phyloP scores from a whole-genome alignment of 2,888 invertebrate species.

The Bembecia ichneumoniformis region DNA sequence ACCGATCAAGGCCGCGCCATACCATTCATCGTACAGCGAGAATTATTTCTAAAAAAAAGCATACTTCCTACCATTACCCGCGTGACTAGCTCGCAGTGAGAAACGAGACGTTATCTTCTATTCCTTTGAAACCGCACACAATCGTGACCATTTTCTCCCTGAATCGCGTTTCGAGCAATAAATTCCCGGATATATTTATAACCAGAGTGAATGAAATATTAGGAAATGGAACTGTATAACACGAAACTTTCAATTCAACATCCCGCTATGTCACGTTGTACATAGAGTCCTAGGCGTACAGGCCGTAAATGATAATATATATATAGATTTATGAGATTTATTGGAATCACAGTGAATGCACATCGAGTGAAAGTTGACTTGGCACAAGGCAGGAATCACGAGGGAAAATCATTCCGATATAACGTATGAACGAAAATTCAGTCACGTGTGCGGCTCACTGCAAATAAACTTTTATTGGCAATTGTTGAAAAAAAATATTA shows the following conservation, averaged over 20 bases:
- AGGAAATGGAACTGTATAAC: slow-evolving; percentile 15
- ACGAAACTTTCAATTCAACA: slow-evolving; percentile 10
- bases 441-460: not conserved
- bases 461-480: too few species aligned
- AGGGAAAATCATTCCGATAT: slow-evolving; percentile 30
- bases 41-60: slow-evolving; percentile 14
- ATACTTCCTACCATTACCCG: not conserved
- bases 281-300: slow-evolving; percentile 13
- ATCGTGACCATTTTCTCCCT: not conserved
- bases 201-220: slow-evolving; percentile 2
- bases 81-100: not conserved
- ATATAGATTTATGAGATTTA: slow-evolving; percentile 26
- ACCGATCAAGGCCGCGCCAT: slow-evolving; percentile 34
- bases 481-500: too few species aligned
- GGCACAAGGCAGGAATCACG: slow-evolving; percentile 33
- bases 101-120: not conserved
- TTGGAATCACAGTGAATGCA: slow-evolving; percentile 21
- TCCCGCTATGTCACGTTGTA: slow-evolving; percentile 12
- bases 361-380: slow-evolving; percentile 42
- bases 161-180: not conserved
- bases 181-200: not conserved
- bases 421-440: slow-evolving; percentile 11
- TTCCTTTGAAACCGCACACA: not conserved
- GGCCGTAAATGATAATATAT: slow-evolving; percentile 23
- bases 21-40: slow-evolving; percentile 16